phyloP scores from a whole-genome alignment of 1,140 invertebrate species.

The Pogonognathellus flavescens region DNA sequence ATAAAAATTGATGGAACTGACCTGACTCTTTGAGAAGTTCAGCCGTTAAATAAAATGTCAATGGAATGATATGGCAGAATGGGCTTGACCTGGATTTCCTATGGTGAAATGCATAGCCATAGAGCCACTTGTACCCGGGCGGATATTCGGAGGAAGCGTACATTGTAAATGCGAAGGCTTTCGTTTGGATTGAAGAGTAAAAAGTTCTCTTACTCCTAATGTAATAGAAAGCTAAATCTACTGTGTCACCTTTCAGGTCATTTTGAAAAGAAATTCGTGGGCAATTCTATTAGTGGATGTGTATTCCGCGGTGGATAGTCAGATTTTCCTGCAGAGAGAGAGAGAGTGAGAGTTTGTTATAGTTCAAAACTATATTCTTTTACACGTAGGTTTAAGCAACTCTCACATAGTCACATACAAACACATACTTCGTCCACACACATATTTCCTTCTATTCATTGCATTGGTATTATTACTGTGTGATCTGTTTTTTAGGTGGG shows the following conservation, averaged over 20 bases:
- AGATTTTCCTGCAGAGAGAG: background rate
- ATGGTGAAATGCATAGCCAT: slow-evolving; percentile 7
- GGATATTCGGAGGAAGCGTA: background rate
- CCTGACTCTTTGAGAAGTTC: slow-evolving; percentile 49
- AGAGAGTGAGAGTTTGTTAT: no score
- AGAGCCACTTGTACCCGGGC: background rate
- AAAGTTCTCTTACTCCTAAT: background rate
- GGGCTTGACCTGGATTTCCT: slow-evolving; percentile 44
- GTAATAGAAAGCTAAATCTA: slow-evolving; percentile 43
- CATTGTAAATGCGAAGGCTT: slow-evolving; percentile 3
- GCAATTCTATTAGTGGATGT: background rate
- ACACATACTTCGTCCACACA: no score
- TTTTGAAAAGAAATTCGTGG: background rate
- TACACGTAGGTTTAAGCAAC: no score
- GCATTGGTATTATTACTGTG: background rate
- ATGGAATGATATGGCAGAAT: slow-evolving; percentile 47
- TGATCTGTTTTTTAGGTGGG: background rate
- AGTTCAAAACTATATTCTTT: no score
- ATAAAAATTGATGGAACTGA: slow-evolving; percentile 50
- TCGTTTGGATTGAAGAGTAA: background rate
- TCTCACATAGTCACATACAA: no score
- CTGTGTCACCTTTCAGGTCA: slow-evolving; percentile 49
- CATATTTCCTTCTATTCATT: background rate
- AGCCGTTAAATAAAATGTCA: slow-evolving; percentile 49
- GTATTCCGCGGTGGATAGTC: background rate